Evolutionary conservation across 1,140 invertebrate genomes (phyloP).

Genomic region (Delia radicum): DNA sequence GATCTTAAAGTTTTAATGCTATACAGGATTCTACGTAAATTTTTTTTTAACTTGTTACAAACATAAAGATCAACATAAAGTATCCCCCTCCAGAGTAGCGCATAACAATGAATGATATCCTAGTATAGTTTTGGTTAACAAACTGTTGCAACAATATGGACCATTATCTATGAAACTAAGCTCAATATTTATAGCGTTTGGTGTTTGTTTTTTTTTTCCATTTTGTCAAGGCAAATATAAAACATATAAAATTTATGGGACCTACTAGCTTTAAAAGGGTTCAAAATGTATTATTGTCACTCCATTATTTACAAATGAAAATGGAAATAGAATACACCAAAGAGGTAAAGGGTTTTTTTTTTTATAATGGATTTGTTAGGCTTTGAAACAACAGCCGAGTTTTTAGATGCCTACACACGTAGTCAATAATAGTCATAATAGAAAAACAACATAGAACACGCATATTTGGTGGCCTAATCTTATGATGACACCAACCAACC

Average conservation of each 20-base stretch:
- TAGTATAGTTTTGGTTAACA: background rate
- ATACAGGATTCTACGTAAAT: too few relatives aligned
- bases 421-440: conserved; percentile 18
- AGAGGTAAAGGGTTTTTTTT: background rate
- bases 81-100: background rate
- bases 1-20: too few relatives aligned
- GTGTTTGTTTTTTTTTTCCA: too few relatives aligned
- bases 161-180: background rate
- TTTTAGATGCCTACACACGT: background rate
- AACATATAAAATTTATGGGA: conserved; percentile 16
- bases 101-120: background rate
- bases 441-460: background rate
- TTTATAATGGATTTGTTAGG: conserved; percentile 9
- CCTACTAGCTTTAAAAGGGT: conserved; percentile 16
- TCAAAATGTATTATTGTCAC: conserved; percentile 23
- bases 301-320: conserved; percentile 4
- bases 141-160: conserved; percentile 9
- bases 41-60: too few relatives aligned
- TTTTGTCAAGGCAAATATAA: background rate
- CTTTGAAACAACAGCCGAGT: background rate
- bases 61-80: background rate
- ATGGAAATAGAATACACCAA: background rate
- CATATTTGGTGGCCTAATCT: conserved; percentile 20
- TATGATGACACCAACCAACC: background rate
- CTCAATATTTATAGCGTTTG: conserved; percentile 18